Conservation (phyloP, 2,113 vertebrate species). For the Myotis brandtii region DNA sequence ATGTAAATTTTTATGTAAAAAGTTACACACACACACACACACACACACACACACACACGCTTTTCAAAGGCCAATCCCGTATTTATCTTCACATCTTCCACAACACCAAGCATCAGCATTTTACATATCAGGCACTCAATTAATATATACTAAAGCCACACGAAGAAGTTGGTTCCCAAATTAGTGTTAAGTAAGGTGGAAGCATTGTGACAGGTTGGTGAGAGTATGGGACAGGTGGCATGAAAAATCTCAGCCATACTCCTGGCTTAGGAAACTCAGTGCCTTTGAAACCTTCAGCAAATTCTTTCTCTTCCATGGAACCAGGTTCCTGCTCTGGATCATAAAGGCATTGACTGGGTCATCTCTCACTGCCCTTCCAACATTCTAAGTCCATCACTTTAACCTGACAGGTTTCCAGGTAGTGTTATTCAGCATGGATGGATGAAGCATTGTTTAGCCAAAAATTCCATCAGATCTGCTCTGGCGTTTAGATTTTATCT, state of each 20-base stretch:
- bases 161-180: conserved; percentile 32
- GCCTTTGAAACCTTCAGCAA: not conserved
- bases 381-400: not conserved
- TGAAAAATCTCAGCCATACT: not conserved
- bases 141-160: conserved; percentile 12
- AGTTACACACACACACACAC: not conserved
- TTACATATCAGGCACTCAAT: not conserved
- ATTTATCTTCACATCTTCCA: conserved; percentile 53
- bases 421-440: conserved; percentile 27
- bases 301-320: not conserved
- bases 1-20: conserved; percentile 31
- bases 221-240: not conserved
- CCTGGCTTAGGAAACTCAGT: not conserved
- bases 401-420: not conserved
- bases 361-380: not conserved
- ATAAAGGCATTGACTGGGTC: not conserved
- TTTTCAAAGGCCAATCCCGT: conserved; percentile 39
- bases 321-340: not conserved
- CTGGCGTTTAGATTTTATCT: not conserved
- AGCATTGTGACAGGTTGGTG: not conserved
- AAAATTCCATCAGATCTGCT: not conserved
- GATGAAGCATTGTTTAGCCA: not conserved
- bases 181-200: conserved; percentile 38
- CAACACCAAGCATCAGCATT: not conserved
- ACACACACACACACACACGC: not conserved